These are phyloP conservation scores for Antheraea mylitta DNA, from an alignment of 1,140 invertebrate species.

Conservation along the genomic window DNA sequence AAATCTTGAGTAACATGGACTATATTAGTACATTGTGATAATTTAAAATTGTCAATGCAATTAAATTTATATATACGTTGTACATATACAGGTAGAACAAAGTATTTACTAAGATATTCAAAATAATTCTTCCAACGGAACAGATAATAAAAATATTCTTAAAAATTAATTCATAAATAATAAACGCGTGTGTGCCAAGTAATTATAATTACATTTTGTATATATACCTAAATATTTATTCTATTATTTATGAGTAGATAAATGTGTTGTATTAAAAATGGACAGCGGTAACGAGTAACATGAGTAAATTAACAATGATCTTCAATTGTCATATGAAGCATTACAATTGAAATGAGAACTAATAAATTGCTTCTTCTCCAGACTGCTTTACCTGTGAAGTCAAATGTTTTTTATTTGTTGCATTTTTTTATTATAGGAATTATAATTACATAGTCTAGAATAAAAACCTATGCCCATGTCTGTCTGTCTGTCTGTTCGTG, in stretches of 20 bases:
- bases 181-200: neutral
- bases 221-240: neutral
- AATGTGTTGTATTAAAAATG: constrained; percentile 23
- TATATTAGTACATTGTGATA: neutral
- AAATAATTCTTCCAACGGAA: too few relatives aligned
- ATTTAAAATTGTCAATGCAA: neutral
- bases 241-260: neutral
- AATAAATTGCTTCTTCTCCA: constrained; percentile 45
- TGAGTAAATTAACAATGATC: constrained; percentile 1
- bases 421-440: too few relatives aligned
- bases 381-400: constrained; percentile 54
- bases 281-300: constrained; percentile 29
- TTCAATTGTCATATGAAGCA: constrained; percentile 6
- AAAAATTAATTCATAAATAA: too few relatives aligned
- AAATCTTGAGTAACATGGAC: neutral
- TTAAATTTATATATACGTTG: neutral
- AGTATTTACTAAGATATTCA: too few relatives aligned
- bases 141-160: neutral
- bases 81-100: too few relatives aligned
- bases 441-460: too few relatives aligned
- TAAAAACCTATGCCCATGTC: too few relatives aligned
- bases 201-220: neutral
- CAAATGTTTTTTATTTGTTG: neutral
- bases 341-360: constrained; percentile 24
- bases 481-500: too few relatives aligned